Base-by-base conservation (phyloP, 2,888 invertebrate species). In the Agrotis ipsilon region DNA sequence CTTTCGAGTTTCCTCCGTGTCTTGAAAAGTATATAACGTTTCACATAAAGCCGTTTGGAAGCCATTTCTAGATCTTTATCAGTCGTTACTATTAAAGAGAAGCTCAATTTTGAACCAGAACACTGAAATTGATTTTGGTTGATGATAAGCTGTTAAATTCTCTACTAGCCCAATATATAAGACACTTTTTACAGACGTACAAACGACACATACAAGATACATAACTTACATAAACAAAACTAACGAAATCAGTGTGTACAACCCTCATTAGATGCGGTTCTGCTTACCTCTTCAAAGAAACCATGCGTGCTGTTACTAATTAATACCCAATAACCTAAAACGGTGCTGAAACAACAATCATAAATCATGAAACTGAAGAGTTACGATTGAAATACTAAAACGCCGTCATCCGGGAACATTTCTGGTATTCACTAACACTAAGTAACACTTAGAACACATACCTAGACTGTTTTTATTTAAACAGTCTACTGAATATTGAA, bases 381-480 rank as follows among this genome's bases (percentile, higher is more conserved):
- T 65, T 51, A 55, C 21, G 24, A 54, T n/a, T 64, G 27, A 68
- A 78, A 78, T 57, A 57, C 27, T 24, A 39, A 39, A 70, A 45
- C 51, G 75, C 70, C 32, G 1, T 52, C 79, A 71, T 82, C 70
- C 75, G 81, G 58, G 13, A 21, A 65, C 54, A 6, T 45, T 1
- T 6, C 14, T 14, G n/a, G n/a, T 55, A 24, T 55, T 55, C 55
- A 32, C 32, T 18, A 19, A 55, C 32, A 19, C n/a, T 32, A 55
- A 14, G 19, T 7, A 14, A 55, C 32, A 39, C 7, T 13, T n/a
- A 32, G 19, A 39, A 32, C 13, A 6, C 32, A 55, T 55, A 14
- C n/a, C 32, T 54, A 32, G 7, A n/a, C n/a, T n/a, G n/a, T n/a
- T n/a, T n/a, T n/a, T n/a, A 19, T 55, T 18, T 27, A 4, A 54